Evolutionary conservation across 1,140 invertebrate genomes (phyloP), one percentile per base, ranked within the genome.

Genomic region (Lepidurus apus): DNA sequence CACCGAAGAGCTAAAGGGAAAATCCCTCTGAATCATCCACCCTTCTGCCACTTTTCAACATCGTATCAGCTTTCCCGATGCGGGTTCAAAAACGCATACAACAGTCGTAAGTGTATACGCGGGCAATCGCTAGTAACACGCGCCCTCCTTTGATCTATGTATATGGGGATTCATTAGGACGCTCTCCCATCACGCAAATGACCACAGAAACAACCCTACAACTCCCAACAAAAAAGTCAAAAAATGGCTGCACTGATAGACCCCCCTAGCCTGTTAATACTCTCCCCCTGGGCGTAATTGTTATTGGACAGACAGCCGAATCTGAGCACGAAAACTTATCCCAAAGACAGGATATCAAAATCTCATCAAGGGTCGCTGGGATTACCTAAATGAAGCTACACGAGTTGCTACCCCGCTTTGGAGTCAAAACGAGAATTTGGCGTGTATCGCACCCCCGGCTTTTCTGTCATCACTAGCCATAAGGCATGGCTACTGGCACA

Each of bases 1-100:
- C 53, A n/a, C 21, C 17, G 17, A 65, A 65, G 53, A 65, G 53
- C n/a, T 65, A 17, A 65, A 65, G 21, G 53, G 53, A 65, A 65
- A 65, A 65, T 65, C 53, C 21, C 53, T 65, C 53, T 9, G 53
- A 65, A 65, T 65, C 53, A 65, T 65, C 53, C 17, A 65, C 53
- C 53, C 53, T 65, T 65, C 53, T 65, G 53, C 17, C 21, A 65
- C 53, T 65, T 17, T n/a, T 8, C 17, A n/a, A 65, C 53, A 65
- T 65, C 21, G 17, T 65, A 21, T 21, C 53, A n/a, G 53, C 53
- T 65, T n/a, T n/a, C 47, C 7, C 13, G 13, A 6, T 13, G 47
- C 21, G 8, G 47, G 13, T n/a, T 21, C 53, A 65, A 47, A 65
- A 13, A 7, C 53, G 7, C 13, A 65, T 21, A 7, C 53, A 17